Conservation (phyloP, 2,113 vertebrate genomes). For the Ariopsis seemanni region DNA sequence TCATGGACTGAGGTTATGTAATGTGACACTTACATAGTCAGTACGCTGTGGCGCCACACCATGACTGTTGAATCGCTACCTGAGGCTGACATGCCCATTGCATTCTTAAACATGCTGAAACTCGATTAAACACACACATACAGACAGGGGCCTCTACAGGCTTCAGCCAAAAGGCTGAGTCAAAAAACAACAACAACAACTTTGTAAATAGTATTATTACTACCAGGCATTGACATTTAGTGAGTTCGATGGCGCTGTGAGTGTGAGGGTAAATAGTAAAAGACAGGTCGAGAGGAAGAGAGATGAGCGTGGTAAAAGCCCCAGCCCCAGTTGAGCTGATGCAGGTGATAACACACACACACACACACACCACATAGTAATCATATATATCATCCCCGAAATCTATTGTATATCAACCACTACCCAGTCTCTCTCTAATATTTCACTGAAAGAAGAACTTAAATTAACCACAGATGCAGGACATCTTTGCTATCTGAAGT, state of each 20-base stretch:
- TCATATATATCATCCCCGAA: neutral
- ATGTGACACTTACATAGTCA: no score
- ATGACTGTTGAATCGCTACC: no score
- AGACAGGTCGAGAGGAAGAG: neutral
- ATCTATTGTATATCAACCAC: no score
- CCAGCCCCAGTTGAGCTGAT: neutral
- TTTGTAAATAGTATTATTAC: neutral
- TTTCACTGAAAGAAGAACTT: no score
- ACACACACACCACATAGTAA: neutral
- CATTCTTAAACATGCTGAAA: no score
- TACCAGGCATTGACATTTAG: neutral
- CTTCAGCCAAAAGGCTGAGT: no score
- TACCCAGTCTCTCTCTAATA: no score
- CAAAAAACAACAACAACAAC: neutral
- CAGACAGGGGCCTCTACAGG: no score
- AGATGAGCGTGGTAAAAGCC: neutral
- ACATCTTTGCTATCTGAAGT: neutral
- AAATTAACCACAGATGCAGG: neutral
- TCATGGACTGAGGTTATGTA: no score
- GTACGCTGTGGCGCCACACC: no score
- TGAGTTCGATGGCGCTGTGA: neutral
- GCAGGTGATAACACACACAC: neutral
- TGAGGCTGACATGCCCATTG: no score
- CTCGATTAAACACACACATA: no score
- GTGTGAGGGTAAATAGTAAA: neutral